Conservation (phyloP, 2,113 vertebrate species). For the Paramormyrops kingsleyae region DNA sequence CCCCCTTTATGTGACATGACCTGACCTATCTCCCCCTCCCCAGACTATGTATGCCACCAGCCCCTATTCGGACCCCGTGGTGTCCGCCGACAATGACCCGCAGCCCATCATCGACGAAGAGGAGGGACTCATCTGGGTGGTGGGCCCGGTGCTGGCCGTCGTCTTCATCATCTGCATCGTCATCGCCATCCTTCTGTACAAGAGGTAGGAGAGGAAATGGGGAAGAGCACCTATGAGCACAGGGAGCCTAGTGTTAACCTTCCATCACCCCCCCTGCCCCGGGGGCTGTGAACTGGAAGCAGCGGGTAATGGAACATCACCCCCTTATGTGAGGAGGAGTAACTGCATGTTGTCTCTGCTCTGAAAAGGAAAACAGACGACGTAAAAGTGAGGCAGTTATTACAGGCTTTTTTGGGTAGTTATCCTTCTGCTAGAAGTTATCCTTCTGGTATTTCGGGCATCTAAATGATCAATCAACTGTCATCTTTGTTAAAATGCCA, state of each 20-base stretch:
- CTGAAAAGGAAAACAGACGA: neutral
- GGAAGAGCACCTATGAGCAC: neutral
- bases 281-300: conserved; percentile 11
- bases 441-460: neutral
- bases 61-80: conserved; percentile 91
- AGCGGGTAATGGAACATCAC: neutral
- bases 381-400: neutral
- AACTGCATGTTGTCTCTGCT: neutral
- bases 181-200: conserved; percentile 97
- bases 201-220: conserved; percentile 71
- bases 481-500: neutral
- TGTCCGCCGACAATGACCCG: conserved; percentile 89
- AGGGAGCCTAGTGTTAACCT: neutral
- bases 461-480: neutral
- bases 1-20: neutral
- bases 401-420: neutral
- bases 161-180: conserved; percentile 99
- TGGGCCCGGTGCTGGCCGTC: conserved; percentile 93
- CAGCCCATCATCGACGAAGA: conserved; percentile 98
- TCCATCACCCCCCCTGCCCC: neutral
- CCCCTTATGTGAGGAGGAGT: neutral
- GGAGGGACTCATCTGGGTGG: conserved; percentile 96
- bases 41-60: conserved; percentile 97
- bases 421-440: neutral
- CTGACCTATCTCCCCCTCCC: conserved; percentile 24